These are phyloP conservation scores for Cheilinus undulatus DNA, from an alignment of 2,113 vertebrate genomes.

Conservation along the genomic window DNA sequence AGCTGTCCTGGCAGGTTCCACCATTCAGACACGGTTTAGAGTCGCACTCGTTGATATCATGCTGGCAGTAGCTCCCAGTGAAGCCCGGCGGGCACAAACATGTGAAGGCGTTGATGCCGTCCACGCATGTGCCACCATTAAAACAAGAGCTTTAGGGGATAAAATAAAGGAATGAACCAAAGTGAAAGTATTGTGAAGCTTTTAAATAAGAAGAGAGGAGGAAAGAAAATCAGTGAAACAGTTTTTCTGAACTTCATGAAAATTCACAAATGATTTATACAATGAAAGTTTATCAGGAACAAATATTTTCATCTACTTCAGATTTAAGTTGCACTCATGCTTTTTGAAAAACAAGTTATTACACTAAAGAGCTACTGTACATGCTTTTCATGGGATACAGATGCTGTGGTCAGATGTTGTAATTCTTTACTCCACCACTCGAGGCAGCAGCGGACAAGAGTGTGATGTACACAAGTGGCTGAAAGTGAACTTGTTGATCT, in stretches of 20 bases:
- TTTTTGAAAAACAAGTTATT: too few relatives aligned
- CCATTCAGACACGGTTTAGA: slow-evolving; percentile 94
- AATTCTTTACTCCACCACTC: slow-evolving; percentile 60
- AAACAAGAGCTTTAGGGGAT: slow-evolving; percentile 91
- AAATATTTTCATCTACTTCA: neutral
- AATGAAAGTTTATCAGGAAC: neutral
- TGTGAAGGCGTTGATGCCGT: slow-evolving; percentile 95
- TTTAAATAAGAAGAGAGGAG: neutral
- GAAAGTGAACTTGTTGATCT: slow-evolving; percentile 38
- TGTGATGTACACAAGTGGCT: neutral
- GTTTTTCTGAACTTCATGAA: neutral
- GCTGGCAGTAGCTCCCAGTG: slow-evolving; percentile 96
- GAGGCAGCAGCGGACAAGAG: slow-evolving; percentile 72
- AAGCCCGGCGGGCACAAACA: slow-evolving; percentile 93
- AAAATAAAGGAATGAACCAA: neutral
- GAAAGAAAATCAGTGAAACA: slow-evolving; percentile 6
- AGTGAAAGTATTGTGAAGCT: slow-evolving; percentile 7
- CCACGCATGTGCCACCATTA: slow-evolving; percentile 93
- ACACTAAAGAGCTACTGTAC: neutral
- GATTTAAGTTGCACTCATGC: neutral
- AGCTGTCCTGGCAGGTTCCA: slow-evolving; percentile 96
- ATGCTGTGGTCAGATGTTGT: neutral
- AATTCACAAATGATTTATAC: slow-evolving; percentile 11
- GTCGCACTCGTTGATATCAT: slow-evolving; percentile 95
- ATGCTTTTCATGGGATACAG: neutral